Conservation (phyloP, 2,888 invertebrate genomes). For the Callyntrura sp. region DNA sequence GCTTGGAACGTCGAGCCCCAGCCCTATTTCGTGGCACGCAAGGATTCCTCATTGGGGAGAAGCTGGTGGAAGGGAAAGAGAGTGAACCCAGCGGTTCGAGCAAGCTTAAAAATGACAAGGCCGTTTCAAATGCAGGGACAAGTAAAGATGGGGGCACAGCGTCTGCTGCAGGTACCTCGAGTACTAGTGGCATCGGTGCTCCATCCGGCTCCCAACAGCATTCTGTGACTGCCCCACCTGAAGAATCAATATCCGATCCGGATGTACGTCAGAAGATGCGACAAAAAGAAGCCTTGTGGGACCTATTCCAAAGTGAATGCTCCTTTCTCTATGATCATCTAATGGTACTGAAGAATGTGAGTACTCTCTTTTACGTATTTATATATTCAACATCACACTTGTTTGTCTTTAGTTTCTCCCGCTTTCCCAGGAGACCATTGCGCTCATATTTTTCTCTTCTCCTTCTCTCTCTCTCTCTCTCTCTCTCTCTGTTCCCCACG, state of each 20-base stretch:
- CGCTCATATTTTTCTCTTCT: neutral
- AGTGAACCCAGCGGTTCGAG: slow-evolving; percentile 45
- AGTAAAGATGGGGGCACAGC: slow-evolving; percentile 49
- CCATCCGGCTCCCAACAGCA: slow-evolving; percentile 72
- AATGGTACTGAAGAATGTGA: slow-evolving; percentile 88
- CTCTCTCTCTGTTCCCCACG: neutral
- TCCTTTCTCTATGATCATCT: slow-evolving; percentile 88
- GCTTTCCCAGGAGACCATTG: neutral
- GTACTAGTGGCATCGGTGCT: slow-evolving; percentile 40
- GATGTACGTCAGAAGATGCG: slow-evolving; percentile 81
- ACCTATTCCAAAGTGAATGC: slow-evolving; percentile 88
- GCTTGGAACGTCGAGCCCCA: slow-evolving; percentile 84
- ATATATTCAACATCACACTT: slow-evolving; percentile 17
- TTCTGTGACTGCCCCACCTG: slow-evolving; percentile 61
- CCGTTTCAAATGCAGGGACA: slow-evolving; percentile 61
- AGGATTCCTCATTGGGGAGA: slow-evolving; percentile 81
- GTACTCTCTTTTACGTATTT: slow-evolving; percentile 81
- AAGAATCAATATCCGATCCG: slow-evolving; percentile 78
- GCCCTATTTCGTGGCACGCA: slow-evolving; percentile 81
- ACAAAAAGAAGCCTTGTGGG: slow-evolving; percentile 87
- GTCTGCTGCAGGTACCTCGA: slow-evolving; percentile 41
- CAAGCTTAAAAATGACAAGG: slow-evolving; percentile 83
- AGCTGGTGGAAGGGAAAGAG: slow-evolving; percentile 81
- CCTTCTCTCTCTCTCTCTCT: neutral
- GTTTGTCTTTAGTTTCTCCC: neutral